These are phyloP conservation scores for Hapalemur alaotrensis DNA, from an alignment of 2,797 vertebrate genomes.

Conservation along the genomic window DNA sequence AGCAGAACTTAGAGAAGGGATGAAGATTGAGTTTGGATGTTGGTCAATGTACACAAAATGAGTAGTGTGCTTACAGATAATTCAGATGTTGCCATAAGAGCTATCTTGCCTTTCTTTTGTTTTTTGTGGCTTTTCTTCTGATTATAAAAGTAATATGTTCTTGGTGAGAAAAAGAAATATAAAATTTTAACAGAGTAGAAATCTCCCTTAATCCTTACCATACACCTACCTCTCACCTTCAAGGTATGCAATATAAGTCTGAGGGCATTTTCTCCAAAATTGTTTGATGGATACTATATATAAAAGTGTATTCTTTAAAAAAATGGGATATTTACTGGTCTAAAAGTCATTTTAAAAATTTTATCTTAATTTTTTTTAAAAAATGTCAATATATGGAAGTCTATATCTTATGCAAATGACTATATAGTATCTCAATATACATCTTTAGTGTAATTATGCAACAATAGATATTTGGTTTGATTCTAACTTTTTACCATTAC, in stretches of 20 bases:
- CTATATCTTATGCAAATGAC: background rate
- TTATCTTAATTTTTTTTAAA: background rate
- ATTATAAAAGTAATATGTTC: background rate
- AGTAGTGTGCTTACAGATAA: background rate
- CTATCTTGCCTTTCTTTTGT: background rate
- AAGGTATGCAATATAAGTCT: rapidly evolving
- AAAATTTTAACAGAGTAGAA: background rate
- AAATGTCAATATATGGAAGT: background rate
- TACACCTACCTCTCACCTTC: background rate
- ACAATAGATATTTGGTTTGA: background rate
- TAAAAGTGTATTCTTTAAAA: background rate
- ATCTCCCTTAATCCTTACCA: background rate
- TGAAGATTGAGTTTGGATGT: rapidly evolving
- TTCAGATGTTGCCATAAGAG: background rate
- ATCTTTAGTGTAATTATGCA: background rate
- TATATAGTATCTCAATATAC: background rate
- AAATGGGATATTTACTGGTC: background rate
- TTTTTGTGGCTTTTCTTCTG: background rate
- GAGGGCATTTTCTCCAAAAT: background rate
- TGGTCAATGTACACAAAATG: rapidly evolving
- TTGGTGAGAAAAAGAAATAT: background rate
- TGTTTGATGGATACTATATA: background rate
- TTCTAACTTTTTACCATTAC: background rate
- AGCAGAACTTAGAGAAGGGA: background rate
- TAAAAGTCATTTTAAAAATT: background rate